A percentile compares a stretch with the other conserved stretches of the same genome.
Conservation (phyloP, 2,797 vertebrate species). For the Pipistrellus pygmaeus region DNA sequence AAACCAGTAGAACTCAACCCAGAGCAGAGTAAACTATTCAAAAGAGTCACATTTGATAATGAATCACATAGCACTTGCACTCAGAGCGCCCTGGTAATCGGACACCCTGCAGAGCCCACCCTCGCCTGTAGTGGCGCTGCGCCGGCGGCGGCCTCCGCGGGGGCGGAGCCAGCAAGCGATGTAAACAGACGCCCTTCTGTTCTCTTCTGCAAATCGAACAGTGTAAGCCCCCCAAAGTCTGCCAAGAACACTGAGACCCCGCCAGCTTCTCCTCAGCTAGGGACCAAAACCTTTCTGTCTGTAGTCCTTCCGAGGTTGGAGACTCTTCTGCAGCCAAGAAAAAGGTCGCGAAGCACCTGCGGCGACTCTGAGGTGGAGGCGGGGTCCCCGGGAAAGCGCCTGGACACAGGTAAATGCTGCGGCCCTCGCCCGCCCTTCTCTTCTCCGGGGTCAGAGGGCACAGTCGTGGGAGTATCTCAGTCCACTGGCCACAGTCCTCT, state of each 20-base stretch:
- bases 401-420: conserved; percentile 92
- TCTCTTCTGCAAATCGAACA: conserved; percentile 97
- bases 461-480: not conserved
- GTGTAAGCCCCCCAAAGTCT: conserved; percentile 92
- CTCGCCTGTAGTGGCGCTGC: conserved; percentile 92
- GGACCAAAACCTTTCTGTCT: conserved; percentile 98
- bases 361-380: conserved; percentile 92
- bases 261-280: conserved; percentile 92
- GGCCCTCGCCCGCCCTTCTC: not conserved
- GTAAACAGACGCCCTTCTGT: conserved; percentile 95
- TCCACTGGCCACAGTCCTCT: not conserved
- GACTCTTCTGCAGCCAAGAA: conserved; percentile 97
- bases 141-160: conserved; percentile 93
- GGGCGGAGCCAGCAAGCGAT: conserved; percentile 92
- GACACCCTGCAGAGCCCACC: conserved; percentile 91
- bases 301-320: conserved; percentile 99
- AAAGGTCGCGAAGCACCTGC: conserved; percentile 94
- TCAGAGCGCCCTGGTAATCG: conserved; percentile 92
- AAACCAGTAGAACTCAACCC: conserved; percentile 94
- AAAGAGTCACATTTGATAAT: conserved; percentile 91
- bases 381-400: conserved; percentile 93
- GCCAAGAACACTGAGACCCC: conserved; percentile 89
- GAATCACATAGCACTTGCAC: conserved; percentile 91
- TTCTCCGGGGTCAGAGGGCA: not conserved
- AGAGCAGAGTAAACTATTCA: conserved; percentile 92